phyloP scores from a whole-genome alignment of 2,888 invertebrate genomes.

The Eristalinus aeneus region DNA sequence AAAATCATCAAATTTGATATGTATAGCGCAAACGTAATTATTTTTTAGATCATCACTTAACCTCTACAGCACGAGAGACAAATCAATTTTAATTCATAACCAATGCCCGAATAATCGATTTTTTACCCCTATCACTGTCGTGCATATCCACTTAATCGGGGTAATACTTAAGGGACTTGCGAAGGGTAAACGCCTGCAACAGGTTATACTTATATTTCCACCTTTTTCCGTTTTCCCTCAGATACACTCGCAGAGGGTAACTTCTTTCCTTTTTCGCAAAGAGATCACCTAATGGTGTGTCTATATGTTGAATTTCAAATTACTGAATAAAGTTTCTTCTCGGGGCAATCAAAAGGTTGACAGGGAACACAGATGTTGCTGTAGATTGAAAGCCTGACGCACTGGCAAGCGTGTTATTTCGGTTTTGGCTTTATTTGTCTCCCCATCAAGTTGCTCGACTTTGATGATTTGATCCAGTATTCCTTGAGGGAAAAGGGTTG shows the following conservation, averaged over 20 bases:
- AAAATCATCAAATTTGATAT: too few relatives aligned
- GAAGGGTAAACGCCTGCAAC: slow-evolving; percentile 30
- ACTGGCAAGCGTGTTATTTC: background rate
- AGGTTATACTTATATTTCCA: slow-evolving; percentile 24
- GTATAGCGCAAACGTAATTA: too few relatives aligned
- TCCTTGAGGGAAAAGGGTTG: slow-evolving; percentile 2
- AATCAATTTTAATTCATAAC: background rate
- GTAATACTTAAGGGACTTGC: slow-evolving; percentile 1
- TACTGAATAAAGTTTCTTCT: slow-evolving; percentile 37
- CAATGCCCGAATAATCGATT: background rate
- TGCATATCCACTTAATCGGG: background rate
- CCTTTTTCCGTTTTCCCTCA: background rate
- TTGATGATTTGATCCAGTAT: slow-evolving; percentile 7
- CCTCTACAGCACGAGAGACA: background rate
- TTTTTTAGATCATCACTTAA: too few relatives aligned
- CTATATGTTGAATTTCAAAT: slow-evolving; percentile 28
- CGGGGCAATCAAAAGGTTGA: slow-evolving; percentile 46
- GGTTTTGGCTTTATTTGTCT: background rate
- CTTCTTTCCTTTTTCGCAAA: slow-evolving; percentile 2
- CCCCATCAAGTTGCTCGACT: background rate
- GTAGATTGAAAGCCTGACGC: background rate
- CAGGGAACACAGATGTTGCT: slow-evolving; percentile 13
- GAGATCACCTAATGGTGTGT: slow-evolving; percentile 2
- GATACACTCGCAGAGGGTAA: background rate
- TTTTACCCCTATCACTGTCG: slow-evolving; percentile 45